A percentile compares a stretch with the other conserved stretches of the same genome.
phyloP scores from a whole-genome alignment of 2,113 vertebrate species.

The Sinocyclocheilus anshuiensis region DNA sequence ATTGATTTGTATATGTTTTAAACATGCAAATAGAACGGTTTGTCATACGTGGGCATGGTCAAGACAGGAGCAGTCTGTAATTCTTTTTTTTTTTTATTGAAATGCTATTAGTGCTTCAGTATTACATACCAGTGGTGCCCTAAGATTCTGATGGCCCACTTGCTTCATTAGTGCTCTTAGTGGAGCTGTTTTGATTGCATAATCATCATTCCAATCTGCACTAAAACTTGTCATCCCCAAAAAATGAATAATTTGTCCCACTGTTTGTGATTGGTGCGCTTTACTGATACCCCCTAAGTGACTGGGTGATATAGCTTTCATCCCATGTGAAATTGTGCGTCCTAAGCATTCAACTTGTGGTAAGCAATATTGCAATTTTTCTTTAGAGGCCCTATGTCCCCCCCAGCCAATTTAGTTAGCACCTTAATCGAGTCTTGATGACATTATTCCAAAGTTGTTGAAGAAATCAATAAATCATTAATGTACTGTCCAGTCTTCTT shows the following conservation, averaged over 20 bases:
- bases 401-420: not conserved
- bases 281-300: no score
- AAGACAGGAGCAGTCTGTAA: not conserved
- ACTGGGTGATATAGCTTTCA: no score
- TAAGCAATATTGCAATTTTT: not conserved
- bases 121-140: not conserved
- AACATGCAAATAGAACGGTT: conserved; percentile 9
- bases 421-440: conserved; percentile 3
- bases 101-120: not conserved
- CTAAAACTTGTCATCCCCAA: not conserved
- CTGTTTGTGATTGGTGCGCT: no score
- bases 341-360: conserved; percentile 23
- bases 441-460: not conserved
- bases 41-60: not conserved
- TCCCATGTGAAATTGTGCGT: no score
- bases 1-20: no score
- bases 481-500: not conserved
- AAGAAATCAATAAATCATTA: not conserved
- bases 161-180: not conserved
- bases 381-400: not conserved
- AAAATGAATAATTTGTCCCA: no score
- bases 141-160: not conserved
- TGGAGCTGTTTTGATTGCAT: not conserved
- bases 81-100: not conserved
- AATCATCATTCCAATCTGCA: not conserved